phyloP scores from a whole-genome alignment of 2,797 vertebrate genomes.

The Anguilla anguilla region DNA sequence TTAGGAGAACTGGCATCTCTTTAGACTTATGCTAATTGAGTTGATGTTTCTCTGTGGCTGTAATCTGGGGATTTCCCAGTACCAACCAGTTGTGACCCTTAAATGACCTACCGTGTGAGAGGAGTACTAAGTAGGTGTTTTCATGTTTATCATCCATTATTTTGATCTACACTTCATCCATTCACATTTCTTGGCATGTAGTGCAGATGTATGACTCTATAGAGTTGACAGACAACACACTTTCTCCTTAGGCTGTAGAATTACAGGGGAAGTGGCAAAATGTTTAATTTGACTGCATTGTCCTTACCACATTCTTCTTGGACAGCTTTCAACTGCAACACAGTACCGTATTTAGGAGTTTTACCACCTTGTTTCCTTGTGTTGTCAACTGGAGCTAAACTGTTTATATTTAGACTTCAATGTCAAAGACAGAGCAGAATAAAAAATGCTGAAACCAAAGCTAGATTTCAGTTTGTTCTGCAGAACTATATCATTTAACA shows the following conservation, averaged over 20 bases:
- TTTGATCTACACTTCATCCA: neutral
- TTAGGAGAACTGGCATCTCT: neutral
- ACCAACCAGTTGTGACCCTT: neutral
- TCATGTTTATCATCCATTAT: neutral
- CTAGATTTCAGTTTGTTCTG: neutral
- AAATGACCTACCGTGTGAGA: neutral
- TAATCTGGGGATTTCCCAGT: conserved; percentile 5
- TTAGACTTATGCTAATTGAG: neutral
- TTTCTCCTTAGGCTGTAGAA: neutral
- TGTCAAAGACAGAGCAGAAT: neutral
- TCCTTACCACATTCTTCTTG: neutral
- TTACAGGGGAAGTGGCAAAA: neutral
- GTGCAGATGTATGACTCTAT: neutral
- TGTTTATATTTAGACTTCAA: neutral
- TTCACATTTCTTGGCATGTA: neutral
- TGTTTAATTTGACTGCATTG: neutral
- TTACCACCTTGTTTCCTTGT: neutral
- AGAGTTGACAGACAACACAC: neutral
- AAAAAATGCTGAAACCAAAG: neutral
- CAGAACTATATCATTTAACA: neutral
- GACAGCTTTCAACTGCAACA: neutral
- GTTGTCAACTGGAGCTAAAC: neutral
- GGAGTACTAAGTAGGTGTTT: neutral
- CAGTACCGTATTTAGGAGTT: neutral
- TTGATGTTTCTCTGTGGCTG: neutral